Conservation (phyloP, 2,888 invertebrate genomes). For the Flexamia atlantica region DNA sequence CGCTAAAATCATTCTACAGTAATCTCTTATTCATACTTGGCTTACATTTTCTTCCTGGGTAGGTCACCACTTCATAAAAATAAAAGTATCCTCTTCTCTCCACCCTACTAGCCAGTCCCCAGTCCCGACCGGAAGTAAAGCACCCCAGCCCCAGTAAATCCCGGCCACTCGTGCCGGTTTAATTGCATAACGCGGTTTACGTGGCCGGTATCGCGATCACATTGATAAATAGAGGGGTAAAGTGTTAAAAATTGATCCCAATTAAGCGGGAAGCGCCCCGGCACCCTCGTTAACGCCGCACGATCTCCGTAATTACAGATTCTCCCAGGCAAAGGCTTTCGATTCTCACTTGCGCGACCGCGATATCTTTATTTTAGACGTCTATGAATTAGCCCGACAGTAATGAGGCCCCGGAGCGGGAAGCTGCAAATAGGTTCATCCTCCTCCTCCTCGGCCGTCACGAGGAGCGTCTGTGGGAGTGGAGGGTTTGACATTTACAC, state of each 20-base stretch:
- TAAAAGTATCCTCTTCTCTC: too few relatives aligned
- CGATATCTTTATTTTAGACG: slow-evolving; percentile 54
- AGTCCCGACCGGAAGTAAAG: too few relatives aligned
- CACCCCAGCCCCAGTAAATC: slow-evolving; percentile 7
- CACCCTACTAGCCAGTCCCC: too few relatives aligned
- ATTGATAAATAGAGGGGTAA: slow-evolving; percentile 53
- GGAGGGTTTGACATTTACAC: background rate
- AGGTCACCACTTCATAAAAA: too few relatives aligned
- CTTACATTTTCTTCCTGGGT: too few relatives aligned
- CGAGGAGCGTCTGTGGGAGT: background rate
- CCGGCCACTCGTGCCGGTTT: slow-evolving; percentile 22
- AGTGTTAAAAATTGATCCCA: slow-evolving; percentile 60
- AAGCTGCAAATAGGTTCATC: slow-evolving; percentile 18
- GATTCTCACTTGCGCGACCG: slow-evolving; percentile 37
- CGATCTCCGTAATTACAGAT: slow-evolving; percentile 46
- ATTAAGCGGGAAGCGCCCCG: slow-evolving; percentile 44
- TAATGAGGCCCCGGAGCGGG: slow-evolving; percentile 33
- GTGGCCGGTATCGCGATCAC: slow-evolving; percentile 19
- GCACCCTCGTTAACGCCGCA: slow-evolving; percentile 39
- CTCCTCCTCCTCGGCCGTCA: background rate
- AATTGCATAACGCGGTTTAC: slow-evolving; percentile 43
- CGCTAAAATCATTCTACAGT: too few relatives aligned
- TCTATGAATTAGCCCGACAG: slow-evolving; percentile 36
- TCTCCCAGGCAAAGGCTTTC: slow-evolving; percentile 51
- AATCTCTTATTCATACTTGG: too few relatives aligned